Evolutionary conservation across 2,888 invertebrate genomes (phyloP), one percentile per base, ranked within the genome.

Genomic region (Dioctria rufipes): DNA sequence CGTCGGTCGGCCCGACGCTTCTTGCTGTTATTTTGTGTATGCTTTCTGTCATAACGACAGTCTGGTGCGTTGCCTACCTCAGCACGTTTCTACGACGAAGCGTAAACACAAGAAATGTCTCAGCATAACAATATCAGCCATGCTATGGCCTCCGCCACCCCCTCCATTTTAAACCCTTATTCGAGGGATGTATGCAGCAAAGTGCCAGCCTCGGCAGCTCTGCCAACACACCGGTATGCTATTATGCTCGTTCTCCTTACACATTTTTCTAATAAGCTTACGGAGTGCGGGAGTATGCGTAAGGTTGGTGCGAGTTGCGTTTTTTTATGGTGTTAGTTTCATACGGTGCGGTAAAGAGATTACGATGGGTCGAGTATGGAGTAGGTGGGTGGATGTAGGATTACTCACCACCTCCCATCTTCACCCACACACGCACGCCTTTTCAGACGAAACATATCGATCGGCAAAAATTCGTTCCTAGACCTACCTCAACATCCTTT

Each of bases 401-500:
- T 42, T 42, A 49, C 63, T 46, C 77, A 46, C 25, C 25, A 25
- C 63, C 77, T 40, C 77, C 63, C 63, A 63, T 42, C 63, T 66
- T 4, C 51, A 66, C 66, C 25, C 46, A 79, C 60, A 67, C 60
- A 79, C 73, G 81, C 67, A 81, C 77, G 77, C 69, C 67, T 71
- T 78, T 82, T 80, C 82, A 82, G 82, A 82, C 82, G 78, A 81
- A 82, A 82, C 81, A 81, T 82, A 82, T 82, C 82, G 82, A 82
- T 82, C 82, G 63, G 73, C 43, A 80, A 80, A 82, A 82, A 79
- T 60, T 75, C 54, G 63, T 80, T 81, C 67, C 81, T 82, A 81
- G 82, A 82, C 82, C 82, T 82, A 82, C 80, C 82, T 78, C 81
- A 82, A 82, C 78, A 82, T 80, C 80, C 81, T 80, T 81, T 80